A percentile compares a stretch with the other conserved stretches of the same genome.
Evolutionary conservation across 1,140 invertebrate species (phyloP).

Genomic region (Temnothorax nylanderi): DNA sequence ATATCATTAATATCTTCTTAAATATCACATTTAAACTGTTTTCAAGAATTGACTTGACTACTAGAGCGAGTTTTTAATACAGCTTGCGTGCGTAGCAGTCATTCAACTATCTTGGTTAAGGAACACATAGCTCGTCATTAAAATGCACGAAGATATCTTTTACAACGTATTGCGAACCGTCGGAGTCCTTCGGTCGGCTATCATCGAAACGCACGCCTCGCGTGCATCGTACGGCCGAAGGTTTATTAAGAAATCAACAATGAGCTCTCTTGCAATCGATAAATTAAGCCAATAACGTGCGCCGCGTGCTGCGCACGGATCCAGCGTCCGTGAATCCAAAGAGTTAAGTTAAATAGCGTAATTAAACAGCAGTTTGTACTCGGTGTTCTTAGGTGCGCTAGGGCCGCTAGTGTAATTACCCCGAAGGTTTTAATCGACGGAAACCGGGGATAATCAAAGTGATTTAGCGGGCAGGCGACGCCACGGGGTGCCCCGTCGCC

Average conservation of each 20-base stretch:
- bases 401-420: conserved; percentile 73
- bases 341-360: conserved; percentile 62
- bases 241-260: conserved; percentile 56
- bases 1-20: conserved; percentile 5
- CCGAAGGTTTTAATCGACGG: conserved; percentile 68
- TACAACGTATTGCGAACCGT: background rate
- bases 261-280: conserved; percentile 40
- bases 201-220: background rate
- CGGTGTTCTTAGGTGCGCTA: conserved; percentile 8
- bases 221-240: background rate
- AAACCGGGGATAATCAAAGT: conserved; percentile 73
- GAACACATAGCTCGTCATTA: background rate
- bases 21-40: conserved; percentile 54
- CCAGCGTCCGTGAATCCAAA: background rate
- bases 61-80: background rate
- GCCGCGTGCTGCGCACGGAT: conserved; percentile 8
- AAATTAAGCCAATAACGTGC: conserved; percentile 32
- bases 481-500: conserved; percentile 69
- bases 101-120: conserved; percentile 19
- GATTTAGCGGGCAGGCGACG: conserved; percentile 74
- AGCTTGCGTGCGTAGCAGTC: background rate
- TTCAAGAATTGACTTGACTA: background rate
- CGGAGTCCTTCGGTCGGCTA: background rate
- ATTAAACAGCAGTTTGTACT: conserved; percentile 63
- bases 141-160: conserved; percentile 24